A percentile compares a stretch with the other conserved stretches of the same genome.
phyloP scores from a whole-genome alignment of 2,888 invertebrate species.

The Monopis laevigella region DNA sequence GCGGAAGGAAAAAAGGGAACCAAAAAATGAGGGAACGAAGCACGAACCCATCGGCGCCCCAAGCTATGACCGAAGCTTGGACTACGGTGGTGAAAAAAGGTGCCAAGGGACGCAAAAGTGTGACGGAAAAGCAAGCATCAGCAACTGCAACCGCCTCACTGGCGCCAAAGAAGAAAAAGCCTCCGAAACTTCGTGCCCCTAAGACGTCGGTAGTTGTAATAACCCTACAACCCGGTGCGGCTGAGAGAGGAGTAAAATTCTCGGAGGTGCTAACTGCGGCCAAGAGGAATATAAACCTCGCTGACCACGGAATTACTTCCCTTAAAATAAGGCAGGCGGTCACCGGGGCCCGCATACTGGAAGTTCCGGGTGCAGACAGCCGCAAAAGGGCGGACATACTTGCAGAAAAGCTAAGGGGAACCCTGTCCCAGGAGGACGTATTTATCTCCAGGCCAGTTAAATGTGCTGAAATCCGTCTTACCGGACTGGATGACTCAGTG shows the following conservation, averaged over 20 bases:
- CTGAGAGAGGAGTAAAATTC: conserved; percentile 14
- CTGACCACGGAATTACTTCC: conserved; percentile 1
- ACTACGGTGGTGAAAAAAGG: neutral
- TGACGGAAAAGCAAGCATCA: too few relatives aligned
- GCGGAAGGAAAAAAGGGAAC: too few relatives aligned
- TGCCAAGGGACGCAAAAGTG: too few relatives aligned
- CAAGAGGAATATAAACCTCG: conserved; percentile 8
- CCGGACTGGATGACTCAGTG: conserved; percentile 10
- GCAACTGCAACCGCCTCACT: too few relatives aligned
- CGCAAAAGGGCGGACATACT: conserved; percentile 15
- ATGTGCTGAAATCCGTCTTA: conserved; percentile 2
- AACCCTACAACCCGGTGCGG: conserved; percentile 15
- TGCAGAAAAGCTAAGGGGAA: conserved; percentile 14
- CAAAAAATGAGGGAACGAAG: neutral
- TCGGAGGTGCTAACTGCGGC: conserved; percentile 12
- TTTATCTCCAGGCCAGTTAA: conserved; percentile 4
- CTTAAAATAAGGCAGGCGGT: conserved; percentile 4
- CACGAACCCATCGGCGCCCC: neutral
- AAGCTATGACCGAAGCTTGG: neutral
- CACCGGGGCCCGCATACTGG: conserved; percentile 16
- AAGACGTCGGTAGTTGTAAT: conserved; percentile 16
- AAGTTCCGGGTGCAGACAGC: conserved; percentile 13
- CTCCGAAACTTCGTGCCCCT: conserved; percentile 8
- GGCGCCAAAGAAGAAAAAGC: too few relatives aligned
- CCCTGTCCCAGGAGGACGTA: neutral